phyloP scores from a whole-genome alignment of 1,140 invertebrate species.

The Dufourea novaeangliae region DNA sequence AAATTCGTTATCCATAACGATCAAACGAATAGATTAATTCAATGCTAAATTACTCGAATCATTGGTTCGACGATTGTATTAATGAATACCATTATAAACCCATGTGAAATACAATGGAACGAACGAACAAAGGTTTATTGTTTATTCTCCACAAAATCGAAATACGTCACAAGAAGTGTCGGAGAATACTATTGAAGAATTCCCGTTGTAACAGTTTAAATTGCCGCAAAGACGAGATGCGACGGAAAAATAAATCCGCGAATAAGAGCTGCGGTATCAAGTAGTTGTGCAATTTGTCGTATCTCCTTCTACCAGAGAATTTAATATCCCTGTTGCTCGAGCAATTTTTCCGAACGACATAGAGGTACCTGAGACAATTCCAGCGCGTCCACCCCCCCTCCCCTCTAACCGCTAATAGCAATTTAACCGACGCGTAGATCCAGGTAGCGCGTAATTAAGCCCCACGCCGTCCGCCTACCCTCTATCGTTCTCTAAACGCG shows the following conservation, averaged over 20 bases:
- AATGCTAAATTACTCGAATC: background rate
- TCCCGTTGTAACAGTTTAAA: too few relatives aligned
- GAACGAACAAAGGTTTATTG: too few relatives aligned
- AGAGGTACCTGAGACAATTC: slow-evolving; percentile 29
- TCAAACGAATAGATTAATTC: slow-evolving; percentile 22
- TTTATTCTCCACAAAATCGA: too few relatives aligned
- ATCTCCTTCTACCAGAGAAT: too few relatives aligned
- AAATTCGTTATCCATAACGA: slow-evolving; percentile 4
- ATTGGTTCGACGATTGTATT: background rate
- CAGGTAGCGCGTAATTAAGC: slow-evolving; percentile 63
- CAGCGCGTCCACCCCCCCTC: too few relatives aligned
- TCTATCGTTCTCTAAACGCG: slow-evolving; percentile 36
- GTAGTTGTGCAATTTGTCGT: background rate
- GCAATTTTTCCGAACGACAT: background rate
- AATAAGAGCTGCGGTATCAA: background rate
- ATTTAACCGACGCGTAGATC: slow-evolving; percentile 51
- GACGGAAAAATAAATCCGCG: background rate
- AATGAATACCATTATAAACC: slow-evolving; percentile 27
- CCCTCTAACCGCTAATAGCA: slow-evolving; percentile 57
- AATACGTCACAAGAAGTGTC: too few relatives aligned
- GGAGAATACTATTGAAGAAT: too few relatives aligned
- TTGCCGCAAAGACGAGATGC: background rate
- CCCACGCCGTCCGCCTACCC: slow-evolving; percentile 33
- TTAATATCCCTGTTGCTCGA: background rate
- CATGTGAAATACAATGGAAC: too few relatives aligned